phyloP scores from a whole-genome alignment of 2,888 invertebrate genomes.

The Drosophila mercatorum region DNA sequence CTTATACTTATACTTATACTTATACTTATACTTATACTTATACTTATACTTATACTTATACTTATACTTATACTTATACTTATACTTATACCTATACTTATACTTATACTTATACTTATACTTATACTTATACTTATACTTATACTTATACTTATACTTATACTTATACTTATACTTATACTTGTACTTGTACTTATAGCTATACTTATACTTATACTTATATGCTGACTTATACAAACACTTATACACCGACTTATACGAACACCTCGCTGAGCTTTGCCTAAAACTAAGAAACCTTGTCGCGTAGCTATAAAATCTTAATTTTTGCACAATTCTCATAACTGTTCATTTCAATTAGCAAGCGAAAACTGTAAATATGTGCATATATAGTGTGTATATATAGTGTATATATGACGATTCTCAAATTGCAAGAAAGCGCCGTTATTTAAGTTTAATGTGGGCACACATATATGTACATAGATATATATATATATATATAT shows the following conservation, averaged over 20 bases:
- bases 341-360: slow-evolving; percentile 2
- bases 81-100: no score
- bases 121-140: no score
- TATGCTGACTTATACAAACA: not conserved
- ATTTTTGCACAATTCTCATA: not conserved
- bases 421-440: slow-evolving; percentile 10
- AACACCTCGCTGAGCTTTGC: not conserved
- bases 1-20: not conserved
- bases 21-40: not conserved
- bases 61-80: no score
- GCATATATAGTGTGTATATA: not conserved
- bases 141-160: not conserved
- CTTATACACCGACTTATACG: not conserved
- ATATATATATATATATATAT: not conserved
- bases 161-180: not conserved
- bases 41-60: no score
- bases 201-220: not conserved
- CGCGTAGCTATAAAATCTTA: not conserved
- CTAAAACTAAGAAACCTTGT: not conserved
- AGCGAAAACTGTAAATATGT: not conserved
- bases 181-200: not conserved
- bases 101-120: no score
- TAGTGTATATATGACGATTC: not conserved
- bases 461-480: not conserved
- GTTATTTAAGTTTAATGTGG: slow-evolving; percentile 8